These are phyloP conservation scores for Heteromyza rotundicornis DNA, from an alignment of 2,888 invertebrate species.

Conservation along the genomic window DNA sequence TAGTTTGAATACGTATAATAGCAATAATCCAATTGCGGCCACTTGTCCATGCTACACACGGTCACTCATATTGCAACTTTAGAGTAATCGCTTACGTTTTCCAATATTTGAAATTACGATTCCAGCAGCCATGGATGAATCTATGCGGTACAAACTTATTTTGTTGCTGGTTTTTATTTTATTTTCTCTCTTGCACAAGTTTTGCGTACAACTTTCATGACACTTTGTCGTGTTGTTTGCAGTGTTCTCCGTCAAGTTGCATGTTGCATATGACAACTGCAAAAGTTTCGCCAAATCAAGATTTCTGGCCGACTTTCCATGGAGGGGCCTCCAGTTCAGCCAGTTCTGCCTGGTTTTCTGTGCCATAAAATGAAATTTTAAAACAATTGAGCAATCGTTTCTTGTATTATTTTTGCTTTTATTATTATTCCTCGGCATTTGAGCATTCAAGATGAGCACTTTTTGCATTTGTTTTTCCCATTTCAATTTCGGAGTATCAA, in stretches of 20 bases:
- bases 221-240: conserved; percentile 45
- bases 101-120: background rate
- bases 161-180: too few relatives aligned
- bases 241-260: background rate
- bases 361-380: too few relatives aligned
- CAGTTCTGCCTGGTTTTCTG: background rate
- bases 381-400: too few relatives aligned
- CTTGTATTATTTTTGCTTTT: too few relatives aligned
- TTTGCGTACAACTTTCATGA: conserved; percentile 52
- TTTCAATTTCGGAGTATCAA: background rate
- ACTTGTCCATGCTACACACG: too few relatives aligned
- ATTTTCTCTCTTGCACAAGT: too few relatives aligned
- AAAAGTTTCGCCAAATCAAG: conserved; percentile 6
- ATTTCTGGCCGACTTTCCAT: too few relatives aligned
- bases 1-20: too few relatives aligned
- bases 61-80: too few relatives aligned
- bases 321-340: conserved; percentile 15
- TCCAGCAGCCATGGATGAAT: background rate
- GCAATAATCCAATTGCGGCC: too few relatives aligned
- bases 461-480: background rate
- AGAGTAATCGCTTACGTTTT: conserved; percentile 2
- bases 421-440: too few relatives aligned
- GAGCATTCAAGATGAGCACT: too few relatives aligned
- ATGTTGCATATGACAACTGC: conserved; percentile 11
- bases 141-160: background rate